Evolutionary conservation across 2,888 invertebrate species (phyloP).

Genomic region (Barypeithes pellucidus): DNA sequence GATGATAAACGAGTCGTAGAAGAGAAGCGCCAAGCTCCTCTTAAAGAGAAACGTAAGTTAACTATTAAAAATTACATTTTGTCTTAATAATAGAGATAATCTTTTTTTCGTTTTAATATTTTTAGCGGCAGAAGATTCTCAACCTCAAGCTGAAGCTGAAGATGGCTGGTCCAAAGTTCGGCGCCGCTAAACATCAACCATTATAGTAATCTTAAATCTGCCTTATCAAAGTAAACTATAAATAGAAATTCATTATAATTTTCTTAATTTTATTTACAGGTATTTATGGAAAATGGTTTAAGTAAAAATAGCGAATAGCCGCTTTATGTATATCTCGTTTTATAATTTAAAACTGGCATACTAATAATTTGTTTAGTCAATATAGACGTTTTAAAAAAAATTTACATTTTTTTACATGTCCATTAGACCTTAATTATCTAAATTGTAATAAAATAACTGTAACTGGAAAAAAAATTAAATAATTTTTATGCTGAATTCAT

Average conservation of each 20-base stretch:
- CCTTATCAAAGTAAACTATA: slow-evolving; percentile 35
- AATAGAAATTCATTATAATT: slow-evolving; percentile 26
- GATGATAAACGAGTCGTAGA: slow-evolving; percentile 51
- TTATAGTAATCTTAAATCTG: slow-evolving; percentile 20
- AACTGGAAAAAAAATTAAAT: too few species aligned
- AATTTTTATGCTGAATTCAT: too few species aligned
- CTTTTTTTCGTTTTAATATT: too few species aligned
- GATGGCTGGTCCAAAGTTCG: slow-evolving; percentile 67
- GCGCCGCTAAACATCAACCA: slow-evolving; percentile 55
- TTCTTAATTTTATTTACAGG: slow-evolving; percentile 52
- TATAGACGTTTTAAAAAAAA: slow-evolving; percentile 29
- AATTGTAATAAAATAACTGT: not conserved
- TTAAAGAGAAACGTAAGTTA: slow-evolving; percentile 67
- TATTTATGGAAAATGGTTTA: slow-evolving; percentile 61
- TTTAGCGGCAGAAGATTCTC: slow-evolving; percentile 62
- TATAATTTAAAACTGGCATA: slow-evolving; percentile 19
- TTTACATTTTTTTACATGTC: not conserved
- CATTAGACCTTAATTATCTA: not conserved
- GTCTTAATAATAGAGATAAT: too few species aligned
- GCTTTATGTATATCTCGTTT: slow-evolving; percentile 44
- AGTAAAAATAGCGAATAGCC: slow-evolving; percentile 37
- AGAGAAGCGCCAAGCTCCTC: slow-evolving; percentile 56
- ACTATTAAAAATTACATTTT: too few species aligned
- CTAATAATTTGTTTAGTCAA: slow-evolving; percentile 30
- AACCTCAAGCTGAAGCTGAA: slow-evolving; percentile 62